Evolutionary conservation across 2,113 vertebrate genomes (phyloP).

Genomic region (Bagarius yarrelli): DNA sequence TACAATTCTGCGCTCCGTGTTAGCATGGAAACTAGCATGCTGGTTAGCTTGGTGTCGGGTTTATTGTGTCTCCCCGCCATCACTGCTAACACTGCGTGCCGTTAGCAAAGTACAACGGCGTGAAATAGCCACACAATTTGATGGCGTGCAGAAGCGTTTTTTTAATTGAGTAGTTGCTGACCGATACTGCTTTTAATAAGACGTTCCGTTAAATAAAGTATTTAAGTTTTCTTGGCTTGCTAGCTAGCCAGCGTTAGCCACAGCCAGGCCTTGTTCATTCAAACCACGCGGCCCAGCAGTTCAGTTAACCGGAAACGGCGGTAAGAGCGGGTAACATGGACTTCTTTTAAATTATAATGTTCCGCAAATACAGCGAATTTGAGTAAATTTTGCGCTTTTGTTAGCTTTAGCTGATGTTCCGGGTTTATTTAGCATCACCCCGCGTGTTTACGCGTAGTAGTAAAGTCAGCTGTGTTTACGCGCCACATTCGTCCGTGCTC

Average conservation of each 20-base stretch:
- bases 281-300: slow-evolving; percentile 53
- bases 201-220: background rate
- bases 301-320: slow-evolving; percentile 51
- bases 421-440: background rate
- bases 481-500: background rate
- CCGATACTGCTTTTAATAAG: background rate
- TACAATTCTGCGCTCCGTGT: background rate
- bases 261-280: slow-evolving; percentile 56
- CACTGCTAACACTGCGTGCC: slow-evolving; percentile 6
- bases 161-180: too few species aligned
- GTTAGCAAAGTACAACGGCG: background rate
- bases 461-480: slow-evolving; percentile 15
- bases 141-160: background rate
- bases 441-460: slow-evolving; percentile 25
- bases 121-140: too few species aligned
- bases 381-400: too few species aligned
- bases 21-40: background rate
- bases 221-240: slow-evolving; percentile 5
- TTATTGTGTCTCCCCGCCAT: slow-evolving; percentile 54
- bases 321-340: background rate
- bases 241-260: background rate
- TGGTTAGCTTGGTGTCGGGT: slow-evolving; percentile 26
- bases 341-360: too few species aligned
- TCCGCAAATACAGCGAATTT: too few species aligned
- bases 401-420: background rate